phyloP scores from a whole-genome alignment of 2,888 invertebrate species.

The Morpho helenor region DNA sequence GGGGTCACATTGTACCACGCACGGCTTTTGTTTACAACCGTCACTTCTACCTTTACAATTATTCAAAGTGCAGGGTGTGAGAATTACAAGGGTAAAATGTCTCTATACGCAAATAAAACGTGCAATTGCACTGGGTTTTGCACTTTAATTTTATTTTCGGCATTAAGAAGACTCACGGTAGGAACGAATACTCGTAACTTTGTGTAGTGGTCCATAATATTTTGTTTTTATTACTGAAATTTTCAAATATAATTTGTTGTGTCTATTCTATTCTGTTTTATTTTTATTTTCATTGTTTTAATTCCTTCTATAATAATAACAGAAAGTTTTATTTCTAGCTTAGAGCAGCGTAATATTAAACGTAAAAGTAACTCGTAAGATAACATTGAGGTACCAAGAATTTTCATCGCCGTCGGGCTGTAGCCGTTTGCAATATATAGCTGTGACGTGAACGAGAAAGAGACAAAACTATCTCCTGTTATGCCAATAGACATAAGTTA shows the following conservation, averaged over 20 bases:
- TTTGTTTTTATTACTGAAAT: too few relatives aligned
- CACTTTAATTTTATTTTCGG: conserved; percentile 8
- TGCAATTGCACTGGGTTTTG: conserved; percentile 2
- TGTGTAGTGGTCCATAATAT: too few relatives aligned
- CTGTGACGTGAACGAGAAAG: conserved; percentile 61
- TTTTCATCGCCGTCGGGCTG: conserved; percentile 71
- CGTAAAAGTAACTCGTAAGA: conserved; percentile 69
- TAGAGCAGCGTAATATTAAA: conserved; percentile 66
- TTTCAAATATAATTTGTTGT: too few relatives aligned
- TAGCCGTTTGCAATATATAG: conserved; percentile 70
- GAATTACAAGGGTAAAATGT: conserved; percentile 13
- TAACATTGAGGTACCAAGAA: conserved; percentile 74
- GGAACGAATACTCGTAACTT: too few relatives aligned
- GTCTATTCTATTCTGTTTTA: too few relatives aligned
- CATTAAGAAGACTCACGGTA: not conserved
- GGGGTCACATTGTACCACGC: conserved; percentile 25
- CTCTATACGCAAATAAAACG: conserved; percentile 4
- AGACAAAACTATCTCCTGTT: conserved; percentile 52
- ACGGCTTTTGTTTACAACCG: conserved; percentile 24
- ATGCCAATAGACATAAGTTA: conserved; percentile 57
- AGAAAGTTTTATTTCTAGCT: conserved; percentile 41
- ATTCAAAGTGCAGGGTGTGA: conserved; percentile 22
- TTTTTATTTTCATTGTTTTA: not conserved
- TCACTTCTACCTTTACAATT: conserved; percentile 23
- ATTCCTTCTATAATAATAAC: conserved; percentile 4